Percentiles rank a stretch among this genome's conserved stretches.
Evolutionary conservation across 2,888 invertebrate species (phyloP).

Genomic region (Alsophila aescularia): DNA sequence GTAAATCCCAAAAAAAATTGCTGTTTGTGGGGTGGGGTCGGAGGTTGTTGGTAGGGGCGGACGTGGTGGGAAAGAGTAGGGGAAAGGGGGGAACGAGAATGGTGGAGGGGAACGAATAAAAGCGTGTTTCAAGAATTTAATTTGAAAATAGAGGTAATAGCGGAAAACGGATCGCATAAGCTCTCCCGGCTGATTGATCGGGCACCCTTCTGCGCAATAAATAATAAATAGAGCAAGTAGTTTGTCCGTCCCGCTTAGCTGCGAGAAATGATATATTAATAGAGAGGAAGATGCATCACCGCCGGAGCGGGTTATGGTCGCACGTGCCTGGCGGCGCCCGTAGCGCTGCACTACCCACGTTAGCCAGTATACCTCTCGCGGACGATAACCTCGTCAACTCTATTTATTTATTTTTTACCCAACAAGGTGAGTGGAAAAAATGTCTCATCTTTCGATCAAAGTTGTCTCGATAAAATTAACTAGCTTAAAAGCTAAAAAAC

Average conservation of each 20-base stretch:
- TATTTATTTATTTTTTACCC: neutral
- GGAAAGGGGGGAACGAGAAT: no score
- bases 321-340: conserved; percentile 40
- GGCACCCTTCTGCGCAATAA: conserved; percentile 71
- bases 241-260: conserved; percentile 75
- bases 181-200: conserved; percentile 67
- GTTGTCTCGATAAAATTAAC: neutral
- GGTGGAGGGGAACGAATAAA: no score
- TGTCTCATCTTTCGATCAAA: neutral
- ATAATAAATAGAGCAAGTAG: conserved; percentile 75
- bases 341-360: neutral
- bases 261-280: conserved; percentile 77
- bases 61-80: no score
- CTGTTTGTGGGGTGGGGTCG: no score
- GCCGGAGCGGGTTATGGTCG: conserved; percentile 43
- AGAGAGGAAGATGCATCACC: conserved; percentile 60
- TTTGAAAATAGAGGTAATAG: conserved; percentile 8
- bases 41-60: no score
- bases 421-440: neutral
- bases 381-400: neutral
- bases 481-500: no score
- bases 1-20: no score
- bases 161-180: conserved; percentile 6
- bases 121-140: neutral
- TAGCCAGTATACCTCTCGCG: neutral